Evolutionary conservation across 2,888 invertebrate genomes (phyloP), one percentile per base, ranked within the genome.

Genomic region (Antitype chi): DNA sequence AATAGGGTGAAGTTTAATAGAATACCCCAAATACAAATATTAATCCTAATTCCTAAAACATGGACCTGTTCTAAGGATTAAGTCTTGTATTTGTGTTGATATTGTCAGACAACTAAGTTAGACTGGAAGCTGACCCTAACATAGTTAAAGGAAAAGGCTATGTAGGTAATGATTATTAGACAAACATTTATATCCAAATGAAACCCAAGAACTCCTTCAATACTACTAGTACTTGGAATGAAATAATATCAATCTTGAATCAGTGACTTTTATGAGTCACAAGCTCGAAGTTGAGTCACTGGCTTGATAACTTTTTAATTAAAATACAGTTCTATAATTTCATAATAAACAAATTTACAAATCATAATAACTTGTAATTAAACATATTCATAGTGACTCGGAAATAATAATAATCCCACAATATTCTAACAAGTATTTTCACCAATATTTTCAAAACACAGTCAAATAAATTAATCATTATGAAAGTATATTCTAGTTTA

Each of bases 241-340:
- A 43, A 63, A 71, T 55, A 43, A n/a, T 72, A 82, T 69, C 15
- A 60, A 82, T 76, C 70, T 70, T 55, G 32, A 67, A 70, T 82
- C 67, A 53, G 60, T 70, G 32, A 70, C 25, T 60, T 78, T n/a
- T 55, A 55, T 76, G 62, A 76, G 20, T 77, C 78, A 82, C 47
- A 64, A 59, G n/a, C 28, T 75, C 23, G n/a, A 55, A 28, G 59
- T 53, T 0, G 49, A 76, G 49, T 80, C 76, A 82, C 11, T 28
- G 32, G 32, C 1, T 60, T 66, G 47, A 52, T 55, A 20, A 52
- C 17, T 25, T 49, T 38, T 49, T 25, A 20, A 53, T 6, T 47
- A 17, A n/a, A n/a, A 52, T 59, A 38, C 1, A 4, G 5, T n/a
- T 53, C n/a, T 20, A n/a, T 4, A 3, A 28, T 43, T 38, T 38